Evolutionary conservation across 2,113 vertebrate species (phyloP), one percentile per base, ranked within the genome.

Genomic region (Leucosticte australis): DNA sequence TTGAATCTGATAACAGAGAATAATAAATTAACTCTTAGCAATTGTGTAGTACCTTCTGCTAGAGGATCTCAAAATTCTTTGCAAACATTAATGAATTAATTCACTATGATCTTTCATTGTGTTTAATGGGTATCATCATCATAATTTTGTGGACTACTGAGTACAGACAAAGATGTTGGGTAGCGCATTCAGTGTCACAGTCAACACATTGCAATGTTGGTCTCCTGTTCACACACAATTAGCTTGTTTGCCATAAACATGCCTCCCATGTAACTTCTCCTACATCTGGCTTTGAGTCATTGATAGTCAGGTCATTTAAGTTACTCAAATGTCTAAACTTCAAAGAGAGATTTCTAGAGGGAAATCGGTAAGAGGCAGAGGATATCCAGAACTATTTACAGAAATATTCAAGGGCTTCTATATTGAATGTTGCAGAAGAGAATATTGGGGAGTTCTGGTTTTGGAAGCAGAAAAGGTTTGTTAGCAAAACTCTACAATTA

Each of bases 21-120:
- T 62, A 94, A 92, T 65, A 94, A 93, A 97, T 90, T 90, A 95
- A 95, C 64, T 85, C 84, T 80, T 79, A 63, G 49, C 31, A 77
- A 65, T 88, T 95, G 60, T 64, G 44, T 63, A 92, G 47, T 80
- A 76, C 85, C 55, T 96, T 92, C 81, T 91, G 71, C 64, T 82
- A 67, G 35, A 86, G 31, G 74, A 94, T 90, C 89, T 91, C 81
- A 59, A 71, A 79, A 59, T 87, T 82, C 82, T 92, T 90, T 88
- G 50, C 47, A 90, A 96, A 83, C 56, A 94, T 67, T 85, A 96
- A 95, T 88, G 67, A 94, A 95, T 95, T 95, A 94, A 95, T 85
- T 93, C 42, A 52, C 81, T 88, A 44, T 78, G 49, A 42, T 27
- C 24, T 62, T 68, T 55, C 63, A 39, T 75, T 90, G 35, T 80